Evolutionary conservation across 2,888 invertebrate species (phyloP).

Genomic region (Lysandra coridon): DNA sequence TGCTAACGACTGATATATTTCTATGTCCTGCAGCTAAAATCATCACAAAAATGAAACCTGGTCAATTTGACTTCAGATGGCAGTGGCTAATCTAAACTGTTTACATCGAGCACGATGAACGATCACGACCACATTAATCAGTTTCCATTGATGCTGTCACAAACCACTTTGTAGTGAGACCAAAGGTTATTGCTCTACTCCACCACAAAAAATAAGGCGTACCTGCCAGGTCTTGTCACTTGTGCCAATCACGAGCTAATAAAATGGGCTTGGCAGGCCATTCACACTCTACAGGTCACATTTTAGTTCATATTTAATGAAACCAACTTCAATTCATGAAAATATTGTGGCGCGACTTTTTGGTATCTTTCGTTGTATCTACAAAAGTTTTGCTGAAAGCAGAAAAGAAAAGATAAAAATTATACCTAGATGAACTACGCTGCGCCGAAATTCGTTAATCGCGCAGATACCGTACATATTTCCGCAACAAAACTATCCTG

Average conservation of each 20-base stretch:
- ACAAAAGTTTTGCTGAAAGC: not conserved
- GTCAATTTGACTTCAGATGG: not conserved
- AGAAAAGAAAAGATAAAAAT: too few relatives aligned
- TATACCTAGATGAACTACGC: too few relatives aligned
- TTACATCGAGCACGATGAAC: not conserved
- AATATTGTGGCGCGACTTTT: not conserved
- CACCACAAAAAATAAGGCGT: constrained; percentile 1
- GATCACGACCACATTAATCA: constrained; percentile 1
- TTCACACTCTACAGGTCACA: not conserved
- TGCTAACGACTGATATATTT: not conserved
- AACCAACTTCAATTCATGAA: not conserved
- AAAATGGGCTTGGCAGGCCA: not conserved
- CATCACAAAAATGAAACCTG: not conserved
- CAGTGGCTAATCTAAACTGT: not conserved
- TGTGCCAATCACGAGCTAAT: constrained; percentile 8
- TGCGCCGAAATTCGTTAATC: too few relatives aligned
- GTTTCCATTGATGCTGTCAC: constrained; percentile 19
- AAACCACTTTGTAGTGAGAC: constrained; percentile 7
- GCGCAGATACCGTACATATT: too few relatives aligned
- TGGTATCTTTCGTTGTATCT: too few relatives aligned
- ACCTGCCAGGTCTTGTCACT: not conserved
- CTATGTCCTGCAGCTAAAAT: not conserved
- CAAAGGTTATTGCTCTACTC: constrained; percentile 5
- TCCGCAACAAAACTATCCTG: too few relatives aligned
- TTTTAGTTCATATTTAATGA: not conserved